A percentile compares a stretch with the other conserved stretches of the same genome.
These are phyloP conservation scores for Macrotus californicus DNA, from an alignment of 2,113 vertebrate species.

Conservation along the genomic window DNA sequence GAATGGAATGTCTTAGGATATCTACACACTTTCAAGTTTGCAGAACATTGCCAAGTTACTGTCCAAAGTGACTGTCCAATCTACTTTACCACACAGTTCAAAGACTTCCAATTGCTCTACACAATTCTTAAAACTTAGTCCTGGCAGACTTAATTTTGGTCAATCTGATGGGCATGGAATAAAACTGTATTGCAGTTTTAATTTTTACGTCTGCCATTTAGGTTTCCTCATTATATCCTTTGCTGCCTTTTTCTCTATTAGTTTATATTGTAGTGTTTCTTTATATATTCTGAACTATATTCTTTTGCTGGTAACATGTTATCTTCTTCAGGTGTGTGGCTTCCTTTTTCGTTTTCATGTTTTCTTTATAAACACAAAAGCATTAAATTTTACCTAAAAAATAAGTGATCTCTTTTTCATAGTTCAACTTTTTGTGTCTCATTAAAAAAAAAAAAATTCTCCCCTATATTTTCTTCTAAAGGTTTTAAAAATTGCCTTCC, in stretches of 20 bases:
- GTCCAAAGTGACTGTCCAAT: no score
- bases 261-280: background rate
- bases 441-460: background rate
- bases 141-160: background rate
- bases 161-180: background rate
- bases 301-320: background rate
- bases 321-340: background rate
- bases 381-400: conserved; percentile 9
- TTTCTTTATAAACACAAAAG: background rate
- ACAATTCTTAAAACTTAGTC: background rate
- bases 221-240: background rate
- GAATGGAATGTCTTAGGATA: background rate
- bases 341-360: background rate
- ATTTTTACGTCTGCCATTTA: background rate
- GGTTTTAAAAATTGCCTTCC: background rate
- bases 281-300: background rate
- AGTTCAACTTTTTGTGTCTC: background rate
- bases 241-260: background rate
- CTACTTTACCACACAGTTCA: background rate
- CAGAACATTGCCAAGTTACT: background rate
- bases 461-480: background rate
- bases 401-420: background rate
- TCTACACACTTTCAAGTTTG: background rate
- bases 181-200: background rate
- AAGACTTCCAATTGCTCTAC: background rate